A percentile compares a stretch with the other conserved stretches of the same genome.
phyloP scores from a whole-genome alignment of 2,888 invertebrate species.

The Onchidella celtica region DNA sequence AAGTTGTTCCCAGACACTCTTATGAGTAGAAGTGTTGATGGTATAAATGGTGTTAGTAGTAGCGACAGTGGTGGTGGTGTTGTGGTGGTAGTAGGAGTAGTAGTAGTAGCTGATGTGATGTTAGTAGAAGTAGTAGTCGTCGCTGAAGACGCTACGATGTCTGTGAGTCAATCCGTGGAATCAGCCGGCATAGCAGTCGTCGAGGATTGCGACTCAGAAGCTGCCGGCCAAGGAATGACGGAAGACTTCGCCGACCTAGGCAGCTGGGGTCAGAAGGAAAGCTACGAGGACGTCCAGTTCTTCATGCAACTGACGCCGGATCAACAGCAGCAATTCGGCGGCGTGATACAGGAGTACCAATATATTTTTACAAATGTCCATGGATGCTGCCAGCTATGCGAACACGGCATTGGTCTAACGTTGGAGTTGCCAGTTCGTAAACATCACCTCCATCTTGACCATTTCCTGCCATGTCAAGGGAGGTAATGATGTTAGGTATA shows the following conservation, averaged over 20 bases:
- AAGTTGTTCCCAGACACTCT: too few species aligned
- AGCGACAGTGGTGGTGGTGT: too few species aligned
- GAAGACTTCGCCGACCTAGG: not conserved
- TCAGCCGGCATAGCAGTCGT: not conserved
- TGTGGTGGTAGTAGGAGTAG: too few species aligned
- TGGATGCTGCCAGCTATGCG: not conserved
- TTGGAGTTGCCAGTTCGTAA: conserved; percentile 20
- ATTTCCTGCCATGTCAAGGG: too few species aligned
- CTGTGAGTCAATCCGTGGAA: not conserved
- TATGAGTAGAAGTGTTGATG: too few species aligned
- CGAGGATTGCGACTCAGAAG: not conserved
- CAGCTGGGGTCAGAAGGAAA: not conserved
- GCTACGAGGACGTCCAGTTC: not conserved
- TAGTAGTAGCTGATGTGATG: too few species aligned
- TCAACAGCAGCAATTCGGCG: not conserved
- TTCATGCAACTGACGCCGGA: not conserved
- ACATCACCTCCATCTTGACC: conserved; percentile 5
- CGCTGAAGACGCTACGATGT: not conserved
- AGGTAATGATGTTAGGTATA: too few species aligned
- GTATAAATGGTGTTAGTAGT: too few species aligned
- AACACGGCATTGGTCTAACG: conserved; percentile 12
- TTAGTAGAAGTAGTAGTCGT: too few species aligned
- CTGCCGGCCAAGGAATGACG: not conserved
- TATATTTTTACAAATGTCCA: conserved; percentile 12
- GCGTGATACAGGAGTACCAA: not conserved